Conservation (phyloP, 2,113 vertebrate species). For the Acanthochromis polyacanthus region DNA sequence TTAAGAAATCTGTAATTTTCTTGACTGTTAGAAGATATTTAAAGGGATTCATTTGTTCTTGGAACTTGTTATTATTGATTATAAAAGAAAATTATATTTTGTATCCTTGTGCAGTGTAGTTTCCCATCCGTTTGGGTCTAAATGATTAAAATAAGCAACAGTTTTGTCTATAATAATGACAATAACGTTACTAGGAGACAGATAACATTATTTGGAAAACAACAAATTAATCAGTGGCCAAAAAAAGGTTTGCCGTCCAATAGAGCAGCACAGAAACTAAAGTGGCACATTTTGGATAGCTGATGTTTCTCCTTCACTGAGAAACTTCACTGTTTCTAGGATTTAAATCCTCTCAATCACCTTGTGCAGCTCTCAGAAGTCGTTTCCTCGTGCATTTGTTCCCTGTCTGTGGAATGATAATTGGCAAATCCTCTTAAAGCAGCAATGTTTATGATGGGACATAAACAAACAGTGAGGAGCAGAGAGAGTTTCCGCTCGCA, state of each 20-base stretch:
- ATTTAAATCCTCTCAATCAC: conserved; percentile 29
- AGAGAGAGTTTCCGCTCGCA: conserved; percentile 44
- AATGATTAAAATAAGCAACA: no score
- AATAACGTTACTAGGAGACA: no score
- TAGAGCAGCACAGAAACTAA: conserved; percentile 14
- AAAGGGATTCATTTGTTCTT: no score
- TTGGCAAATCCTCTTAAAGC: conserved; percentile 67
- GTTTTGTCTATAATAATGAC: no score
- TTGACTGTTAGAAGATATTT: no score
- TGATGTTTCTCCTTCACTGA: neutral
- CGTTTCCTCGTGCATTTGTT: conserved; percentile 21
- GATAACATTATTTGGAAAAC: no score
- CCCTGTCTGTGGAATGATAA: conserved; percentile 70
- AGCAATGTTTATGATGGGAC: conserved; percentile 65
- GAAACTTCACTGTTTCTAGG: neutral
- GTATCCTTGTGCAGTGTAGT: no score
- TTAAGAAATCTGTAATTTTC: no score
- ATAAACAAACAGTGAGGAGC: conserved; percentile 66
- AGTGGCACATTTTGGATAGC: neutral
- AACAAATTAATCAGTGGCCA: no score
- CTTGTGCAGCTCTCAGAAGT: conserved; percentile 45
- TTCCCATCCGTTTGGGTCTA: neutral
- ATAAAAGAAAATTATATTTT: no score
- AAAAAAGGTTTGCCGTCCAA: neutral
- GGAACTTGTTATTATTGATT: no score